These are phyloP conservation scores for Liolophura sinensis DNA, from an alignment of 1,140 invertebrate genomes.

Conservation along the genomic window DNA sequence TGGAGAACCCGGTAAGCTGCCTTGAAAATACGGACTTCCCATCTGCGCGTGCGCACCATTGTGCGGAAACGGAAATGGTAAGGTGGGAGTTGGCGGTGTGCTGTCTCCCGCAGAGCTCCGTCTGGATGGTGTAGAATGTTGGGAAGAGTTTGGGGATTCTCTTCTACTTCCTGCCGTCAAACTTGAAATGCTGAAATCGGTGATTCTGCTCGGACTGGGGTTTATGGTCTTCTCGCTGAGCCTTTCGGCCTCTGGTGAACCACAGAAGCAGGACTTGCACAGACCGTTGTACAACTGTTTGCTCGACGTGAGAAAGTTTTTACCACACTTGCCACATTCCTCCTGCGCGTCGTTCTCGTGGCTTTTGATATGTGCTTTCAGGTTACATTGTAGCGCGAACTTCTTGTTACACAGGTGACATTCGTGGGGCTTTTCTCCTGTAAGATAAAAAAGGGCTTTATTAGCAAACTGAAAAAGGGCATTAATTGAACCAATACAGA, in stretches of 20 bases:
- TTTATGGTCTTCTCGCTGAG: conserved; percentile 4
- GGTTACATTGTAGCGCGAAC: conserved; percentile 75
- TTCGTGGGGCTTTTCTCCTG: conserved; percentile 76
- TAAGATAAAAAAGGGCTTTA: conserved; percentile 22
- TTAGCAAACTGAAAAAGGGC: neutral
- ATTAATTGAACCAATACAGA: neutral
- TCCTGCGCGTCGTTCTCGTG: conserved; percentile 61
- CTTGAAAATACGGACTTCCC: no score
- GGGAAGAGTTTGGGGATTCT: conserved; percentile 1
- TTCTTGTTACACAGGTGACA: conserved; percentile 75
- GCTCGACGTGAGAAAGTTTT: conserved; percentile 4
- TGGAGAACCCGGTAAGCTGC: no score
- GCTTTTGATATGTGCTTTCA: conserved; percentile 75
- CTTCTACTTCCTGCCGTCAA: conserved; percentile 9
- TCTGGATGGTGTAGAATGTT: no score
- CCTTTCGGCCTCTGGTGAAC: conserved; percentile 5
- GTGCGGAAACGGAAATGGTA: no score
- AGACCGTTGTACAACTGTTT: neutral
- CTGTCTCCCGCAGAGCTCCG: no score
- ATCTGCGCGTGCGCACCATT: no score
- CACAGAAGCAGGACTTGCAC: conserved; percentile 5
- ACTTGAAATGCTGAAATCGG: conserved; percentile 19
- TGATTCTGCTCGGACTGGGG: neutral
- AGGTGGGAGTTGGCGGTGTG: no score
- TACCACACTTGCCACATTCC: conserved; percentile 14